A percentile compares a stretch with the other conserved stretches of the same genome.
Conservation (phyloP, 2,113 vertebrate genomes). For the Thinocorus orbignyianus region DNA sequence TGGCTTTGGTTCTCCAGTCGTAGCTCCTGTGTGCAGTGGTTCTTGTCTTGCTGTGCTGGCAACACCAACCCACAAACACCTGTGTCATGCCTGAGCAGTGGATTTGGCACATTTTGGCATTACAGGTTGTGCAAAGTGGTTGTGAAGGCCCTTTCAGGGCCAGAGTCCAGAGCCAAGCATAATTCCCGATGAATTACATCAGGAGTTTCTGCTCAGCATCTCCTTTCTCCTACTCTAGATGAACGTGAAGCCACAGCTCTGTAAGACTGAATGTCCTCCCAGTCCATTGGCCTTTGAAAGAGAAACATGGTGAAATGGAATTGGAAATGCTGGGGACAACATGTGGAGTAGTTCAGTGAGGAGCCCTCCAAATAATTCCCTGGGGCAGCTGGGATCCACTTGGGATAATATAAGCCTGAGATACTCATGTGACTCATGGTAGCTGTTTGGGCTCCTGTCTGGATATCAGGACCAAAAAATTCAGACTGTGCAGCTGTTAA, state of each 20-base stretch:
- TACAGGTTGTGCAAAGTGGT: rapidly evolving
- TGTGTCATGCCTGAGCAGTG: rapidly evolving
- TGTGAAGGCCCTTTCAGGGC: background rate
- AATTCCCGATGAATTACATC: background rate
- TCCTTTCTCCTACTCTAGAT: background rate
- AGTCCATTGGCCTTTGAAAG: background rate
- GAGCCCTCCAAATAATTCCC: background rate
- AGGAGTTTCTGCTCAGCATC: background rate
- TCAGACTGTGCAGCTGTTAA: background rate
- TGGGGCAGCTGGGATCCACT: background rate
- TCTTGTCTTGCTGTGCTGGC: background rate
- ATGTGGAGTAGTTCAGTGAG: background rate
- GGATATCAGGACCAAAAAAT: background rate
- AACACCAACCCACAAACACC: background rate
- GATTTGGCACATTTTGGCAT: background rate
- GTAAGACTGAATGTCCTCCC: background rate
- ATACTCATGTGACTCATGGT: rapidly evolving
- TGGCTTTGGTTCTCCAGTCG: background rate
- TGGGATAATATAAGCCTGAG: background rate
- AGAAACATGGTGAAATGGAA: background rate
- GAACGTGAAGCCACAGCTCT: background rate
- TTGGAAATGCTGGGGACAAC: background rate
- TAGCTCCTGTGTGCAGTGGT: background rate
- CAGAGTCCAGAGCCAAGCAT: background rate
- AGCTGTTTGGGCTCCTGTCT: background rate